Percentiles rank a stretch among this genome's conserved stretches.
These are phyloP conservation scores for Nipponia nippon DNA, from an alignment of 2,113 vertebrate genomes.

Conservation along the genomic window DNA sequence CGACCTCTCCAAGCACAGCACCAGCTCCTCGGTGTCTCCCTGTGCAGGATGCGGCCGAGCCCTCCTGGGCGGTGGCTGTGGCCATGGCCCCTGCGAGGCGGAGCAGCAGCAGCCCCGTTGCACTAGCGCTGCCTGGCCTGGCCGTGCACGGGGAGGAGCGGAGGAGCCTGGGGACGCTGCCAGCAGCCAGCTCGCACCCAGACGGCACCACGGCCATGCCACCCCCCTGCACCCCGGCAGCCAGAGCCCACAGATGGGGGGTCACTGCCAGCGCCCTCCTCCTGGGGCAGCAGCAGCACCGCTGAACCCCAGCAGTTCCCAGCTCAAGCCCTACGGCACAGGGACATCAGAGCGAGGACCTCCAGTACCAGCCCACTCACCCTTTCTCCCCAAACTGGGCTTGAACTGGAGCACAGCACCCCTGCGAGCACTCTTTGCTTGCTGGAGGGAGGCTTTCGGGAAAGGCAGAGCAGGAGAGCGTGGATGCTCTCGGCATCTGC, in stretches of 20 bases:
- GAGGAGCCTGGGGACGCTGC: background rate
- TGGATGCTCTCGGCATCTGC: background rate
- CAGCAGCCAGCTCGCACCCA: background rate
- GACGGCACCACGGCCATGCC: background rate
- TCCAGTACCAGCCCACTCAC: background rate
- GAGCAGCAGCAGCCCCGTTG: background rate
- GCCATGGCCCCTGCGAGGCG: background rate
- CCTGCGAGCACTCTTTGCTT: background rate
- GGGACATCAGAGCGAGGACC: fast-evolving
- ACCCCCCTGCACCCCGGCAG: background rate
- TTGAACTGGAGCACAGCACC: background rate
- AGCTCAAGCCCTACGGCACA: fast-evolving
- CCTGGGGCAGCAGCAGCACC: background rate
- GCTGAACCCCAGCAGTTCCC: background rate
- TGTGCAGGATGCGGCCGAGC: fast-evolving
- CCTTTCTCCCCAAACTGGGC: background rate
- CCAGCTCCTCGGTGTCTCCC: background rate
- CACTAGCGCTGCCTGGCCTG: background rate
- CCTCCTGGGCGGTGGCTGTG: background rate
- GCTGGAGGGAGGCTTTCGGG: background rate
- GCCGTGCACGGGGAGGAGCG: background rate
- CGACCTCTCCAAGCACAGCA: background rate
- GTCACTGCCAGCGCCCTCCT: background rate
- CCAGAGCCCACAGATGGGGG: background rate
- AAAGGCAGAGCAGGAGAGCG: background rate